Conservation (phyloP, 2,113 vertebrate species). For the Pristiophorus japonicus region DNA sequence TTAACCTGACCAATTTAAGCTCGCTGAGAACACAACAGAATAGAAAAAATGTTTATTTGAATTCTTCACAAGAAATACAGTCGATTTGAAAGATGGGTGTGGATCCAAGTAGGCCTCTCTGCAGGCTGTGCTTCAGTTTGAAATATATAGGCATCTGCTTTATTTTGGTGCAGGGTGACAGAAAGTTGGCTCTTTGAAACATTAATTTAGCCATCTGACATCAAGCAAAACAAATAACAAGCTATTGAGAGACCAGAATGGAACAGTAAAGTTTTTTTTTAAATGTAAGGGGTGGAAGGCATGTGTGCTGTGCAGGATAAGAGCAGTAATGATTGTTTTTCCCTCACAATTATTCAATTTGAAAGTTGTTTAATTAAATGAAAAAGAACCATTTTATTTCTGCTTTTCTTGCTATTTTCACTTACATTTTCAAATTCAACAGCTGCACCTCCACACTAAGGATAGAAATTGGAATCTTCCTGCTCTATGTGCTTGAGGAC, state of each 20-base stretch:
- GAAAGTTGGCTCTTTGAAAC: constrained; percentile 17
- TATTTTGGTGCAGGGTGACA: constrained; percentile 27
- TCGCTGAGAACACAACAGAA: neutral
- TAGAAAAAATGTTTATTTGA: neutral
- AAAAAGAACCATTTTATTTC: neutral
- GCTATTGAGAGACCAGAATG: neutral
- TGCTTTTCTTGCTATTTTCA: neutral
- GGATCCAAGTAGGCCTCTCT: neutral
- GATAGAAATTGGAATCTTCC: neutral
- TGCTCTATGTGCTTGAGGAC: neutral
- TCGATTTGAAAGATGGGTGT: neutral
- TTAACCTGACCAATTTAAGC: neutral
- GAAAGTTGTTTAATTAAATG: neutral
- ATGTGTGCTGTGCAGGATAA: neutral
- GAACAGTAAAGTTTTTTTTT: neutral
- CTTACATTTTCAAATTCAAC: too few relatives aligned
- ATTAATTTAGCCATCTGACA: constrained; percentile 11
- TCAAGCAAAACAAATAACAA: neutral
- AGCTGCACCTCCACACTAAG: neutral
- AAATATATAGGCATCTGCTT: neutral
- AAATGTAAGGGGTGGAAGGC: neutral
- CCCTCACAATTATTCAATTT: neutral
- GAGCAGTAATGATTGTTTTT: neutral
- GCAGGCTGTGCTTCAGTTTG: neutral
- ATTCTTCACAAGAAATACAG: neutral